phyloP scores from a whole-genome alignment of 2,797 vertebrate species.

The Sebastiscus albofasciatus region DNA sequence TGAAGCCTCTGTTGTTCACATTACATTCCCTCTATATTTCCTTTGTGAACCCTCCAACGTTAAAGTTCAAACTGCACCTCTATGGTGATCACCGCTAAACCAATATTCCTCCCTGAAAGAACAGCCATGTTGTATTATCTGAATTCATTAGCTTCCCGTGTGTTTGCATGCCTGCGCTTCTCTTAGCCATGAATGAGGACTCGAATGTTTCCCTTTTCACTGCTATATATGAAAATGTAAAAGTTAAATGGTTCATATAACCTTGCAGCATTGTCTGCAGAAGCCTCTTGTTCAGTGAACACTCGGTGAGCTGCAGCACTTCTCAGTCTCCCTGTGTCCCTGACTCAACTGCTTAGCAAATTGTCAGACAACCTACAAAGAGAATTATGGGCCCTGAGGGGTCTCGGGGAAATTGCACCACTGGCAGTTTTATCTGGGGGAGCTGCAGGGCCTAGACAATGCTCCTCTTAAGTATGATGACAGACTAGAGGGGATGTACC shows the following conservation, averaged over 20 bases:
- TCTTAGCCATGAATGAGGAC: neutral
- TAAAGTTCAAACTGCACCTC: too few species aligned
- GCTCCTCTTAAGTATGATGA: conserved; percentile 79
- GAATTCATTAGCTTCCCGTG: neutral
- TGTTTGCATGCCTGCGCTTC: neutral
- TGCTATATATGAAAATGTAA: conserved; percentile 22
- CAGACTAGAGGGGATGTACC: conserved; percentile 76
- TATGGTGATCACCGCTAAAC: conserved; percentile 27
- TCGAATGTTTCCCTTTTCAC: conserved; percentile 3
- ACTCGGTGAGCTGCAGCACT: conserved; percentile 37
- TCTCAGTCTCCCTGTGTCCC: conserved; percentile 66
- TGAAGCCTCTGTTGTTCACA: too few species aligned
- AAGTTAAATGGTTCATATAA: conserved; percentile 39
- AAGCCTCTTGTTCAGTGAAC: conserved; percentile 43
- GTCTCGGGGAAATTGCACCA: conserved; percentile 80
- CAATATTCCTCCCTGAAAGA: conserved; percentile 33
- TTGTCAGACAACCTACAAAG: conserved; percentile 82
- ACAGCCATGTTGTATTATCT: conserved; percentile 20
- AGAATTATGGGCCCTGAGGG: conserved; percentile 83
- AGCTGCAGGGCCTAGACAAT: conserved; percentile 77
- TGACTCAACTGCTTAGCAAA: conserved; percentile 78
- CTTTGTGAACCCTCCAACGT: too few species aligned
- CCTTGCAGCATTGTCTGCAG: conserved; percentile 41
- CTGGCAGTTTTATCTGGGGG: conserved; percentile 80
- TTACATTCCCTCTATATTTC: too few species aligned